A percentile compares a stretch with the other conserved stretches of the same genome.
Conservation (phyloP, 35 echinoderm and acorn worm species). For the Lytechinus variegatus region DNA sequence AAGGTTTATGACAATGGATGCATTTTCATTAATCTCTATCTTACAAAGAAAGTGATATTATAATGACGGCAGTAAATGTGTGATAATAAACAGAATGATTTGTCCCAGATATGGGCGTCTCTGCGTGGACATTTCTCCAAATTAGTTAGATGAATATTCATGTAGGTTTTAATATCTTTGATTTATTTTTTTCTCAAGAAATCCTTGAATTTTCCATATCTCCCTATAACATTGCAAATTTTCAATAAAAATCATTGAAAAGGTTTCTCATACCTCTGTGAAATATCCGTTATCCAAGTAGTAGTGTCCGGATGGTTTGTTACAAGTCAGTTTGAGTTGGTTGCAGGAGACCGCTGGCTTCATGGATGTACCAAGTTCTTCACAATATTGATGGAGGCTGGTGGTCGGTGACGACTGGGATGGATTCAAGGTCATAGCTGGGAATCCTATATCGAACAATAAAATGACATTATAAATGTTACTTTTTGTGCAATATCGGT, state of each 20-base stretch:
- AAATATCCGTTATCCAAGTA: neutral
- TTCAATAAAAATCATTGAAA: slow-evolving; percentile 9
- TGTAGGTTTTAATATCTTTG: too few relatives aligned
- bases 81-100: too few relatives aligned
- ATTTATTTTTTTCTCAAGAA: too few relatives aligned
- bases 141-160: too few relatives aligned
- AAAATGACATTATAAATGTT: neutral
- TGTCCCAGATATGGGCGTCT: too few relatives aligned
- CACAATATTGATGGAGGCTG: neutral
- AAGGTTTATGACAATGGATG: too few relatives aligned
- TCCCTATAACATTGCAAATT: neutral
- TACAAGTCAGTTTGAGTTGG: neutral
- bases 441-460: neutral
- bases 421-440: neutral
- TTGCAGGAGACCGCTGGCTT: neutral
- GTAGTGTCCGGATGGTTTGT: neutral
- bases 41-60: too few relatives aligned
- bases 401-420: neutral
- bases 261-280: neutral
- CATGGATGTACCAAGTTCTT: neutral
- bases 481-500: too few relatives aligned
- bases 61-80: too few relatives aligned
- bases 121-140: too few relatives aligned
- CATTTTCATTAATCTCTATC: too few relatives aligned
- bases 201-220: neutral